These are phyloP conservation scores for Megalops atlanticus DNA, from an alignment of 2,113 vertebrate genomes.

Conservation along the genomic window DNA sequence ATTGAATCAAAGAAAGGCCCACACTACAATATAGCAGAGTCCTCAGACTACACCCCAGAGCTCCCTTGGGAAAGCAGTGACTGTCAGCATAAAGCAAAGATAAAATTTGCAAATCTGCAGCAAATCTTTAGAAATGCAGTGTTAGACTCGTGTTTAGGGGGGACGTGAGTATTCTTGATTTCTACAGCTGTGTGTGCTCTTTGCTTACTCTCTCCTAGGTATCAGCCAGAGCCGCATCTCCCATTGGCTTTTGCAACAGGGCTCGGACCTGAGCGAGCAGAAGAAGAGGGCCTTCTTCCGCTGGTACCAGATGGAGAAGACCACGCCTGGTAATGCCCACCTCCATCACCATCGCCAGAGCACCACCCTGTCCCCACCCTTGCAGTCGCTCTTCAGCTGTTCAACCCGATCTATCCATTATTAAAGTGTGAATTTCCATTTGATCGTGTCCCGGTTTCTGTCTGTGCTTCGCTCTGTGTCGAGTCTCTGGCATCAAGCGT, in stretches of 20 bases:
- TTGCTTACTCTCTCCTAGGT: slow-evolving; percentile 65
- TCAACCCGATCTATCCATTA: slow-evolving; percentile 21
- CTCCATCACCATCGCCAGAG: background rate
- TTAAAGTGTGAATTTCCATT: slow-evolving; percentile 4
- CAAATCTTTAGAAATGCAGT: too few species aligned
- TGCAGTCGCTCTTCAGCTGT: slow-evolving; percentile 26
- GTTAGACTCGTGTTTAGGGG: too few species aligned
- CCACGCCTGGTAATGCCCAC: slow-evolving; percentile 83
- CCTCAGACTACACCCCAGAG: too few species aligned
- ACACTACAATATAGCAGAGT: too few species aligned
- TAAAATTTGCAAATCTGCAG: too few species aligned
- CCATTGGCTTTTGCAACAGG: slow-evolving; percentile 97
- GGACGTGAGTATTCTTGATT: too few species aligned
- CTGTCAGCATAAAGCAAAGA: too few species aligned
- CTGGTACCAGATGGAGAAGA: slow-evolving; percentile 99
- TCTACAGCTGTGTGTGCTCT: background rate
- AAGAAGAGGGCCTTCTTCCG: slow-evolving; percentile 98
- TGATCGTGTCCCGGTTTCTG: slow-evolving; percentile 8
- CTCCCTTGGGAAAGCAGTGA: too few species aligned
- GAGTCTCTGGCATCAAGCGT: background rate
- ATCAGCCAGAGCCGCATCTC: slow-evolving; percentile 99
- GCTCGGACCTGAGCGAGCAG: slow-evolving; percentile 95
- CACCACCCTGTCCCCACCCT: background rate
- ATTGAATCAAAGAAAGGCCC: too few species aligned
- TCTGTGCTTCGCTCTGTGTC: slow-evolving; percentile 7